Conservation (phyloP, 1,140 invertebrate genomes). For the Anoplolepis gracilipes region DNA sequence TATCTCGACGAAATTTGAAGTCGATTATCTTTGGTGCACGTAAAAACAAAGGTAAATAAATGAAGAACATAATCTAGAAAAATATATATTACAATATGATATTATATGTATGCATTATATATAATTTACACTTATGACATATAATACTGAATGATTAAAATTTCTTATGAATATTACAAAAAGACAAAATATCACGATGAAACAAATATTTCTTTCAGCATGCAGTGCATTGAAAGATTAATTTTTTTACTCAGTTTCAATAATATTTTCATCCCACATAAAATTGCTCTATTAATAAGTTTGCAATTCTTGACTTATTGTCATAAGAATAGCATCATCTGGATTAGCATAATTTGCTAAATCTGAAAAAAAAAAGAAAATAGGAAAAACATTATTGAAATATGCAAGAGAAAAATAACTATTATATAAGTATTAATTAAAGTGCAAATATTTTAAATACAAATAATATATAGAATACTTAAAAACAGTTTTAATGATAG, state of each 20-base stretch:
- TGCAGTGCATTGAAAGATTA: not conserved
- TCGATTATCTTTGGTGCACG: not conserved
- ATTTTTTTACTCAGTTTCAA: constrained; percentile 23
- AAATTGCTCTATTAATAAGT: constrained; percentile 78
- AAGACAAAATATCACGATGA: constrained; percentile 3
- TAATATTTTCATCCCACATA: not conserved
- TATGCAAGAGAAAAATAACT: not conserved
- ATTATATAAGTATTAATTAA: constrained; percentile 5
- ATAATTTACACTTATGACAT: constrained; percentile 49
- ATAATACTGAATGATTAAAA: constrained; percentile 73
- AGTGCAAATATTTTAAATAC: not conserved
- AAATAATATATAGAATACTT: not conserved
- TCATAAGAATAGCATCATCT: constrained; percentile 87
- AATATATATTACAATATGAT: constrained; percentile 62
- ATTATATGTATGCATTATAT: not conserved
- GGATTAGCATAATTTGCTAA: constrained; percentile 87
- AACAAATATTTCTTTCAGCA: not conserved
- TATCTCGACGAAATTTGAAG: too few relatives aligned
- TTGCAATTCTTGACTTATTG: constrained; percentile 84
- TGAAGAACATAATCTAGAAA: constrained; percentile 42
- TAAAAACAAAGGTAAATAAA: constrained; percentile 27
- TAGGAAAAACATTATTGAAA: constrained; percentile 1
- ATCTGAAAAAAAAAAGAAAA: constrained; percentile 82
- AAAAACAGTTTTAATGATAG: not conserved
- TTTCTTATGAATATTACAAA: constrained; percentile 8